Conservation (phyloP, 2,888 invertebrate genomes). For the Eumerus sabulonum region DNA sequence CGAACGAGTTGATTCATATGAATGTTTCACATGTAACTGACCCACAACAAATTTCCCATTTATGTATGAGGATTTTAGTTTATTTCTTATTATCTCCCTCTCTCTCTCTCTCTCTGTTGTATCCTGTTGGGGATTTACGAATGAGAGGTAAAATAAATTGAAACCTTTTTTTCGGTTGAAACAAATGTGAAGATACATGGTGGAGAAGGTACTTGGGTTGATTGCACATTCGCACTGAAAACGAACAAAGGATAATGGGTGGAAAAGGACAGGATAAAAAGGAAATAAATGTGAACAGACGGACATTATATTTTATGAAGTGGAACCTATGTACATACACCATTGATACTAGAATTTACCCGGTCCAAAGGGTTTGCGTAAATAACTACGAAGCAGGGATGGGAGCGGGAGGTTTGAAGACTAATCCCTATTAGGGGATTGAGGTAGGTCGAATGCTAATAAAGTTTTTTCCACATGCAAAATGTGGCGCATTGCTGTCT, state of each 20-base stretch:
- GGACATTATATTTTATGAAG: neutral
- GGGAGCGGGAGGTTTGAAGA: too few species aligned
- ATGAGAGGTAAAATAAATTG: neutral
- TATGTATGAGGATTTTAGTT: constrained; percentile 25
- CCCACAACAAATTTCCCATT: constrained; percentile 54
- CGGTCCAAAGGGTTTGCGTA: neutral
- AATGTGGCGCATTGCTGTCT: too few species aligned
- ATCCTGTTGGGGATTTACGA: too few species aligned
- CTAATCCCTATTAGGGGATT: too few species aligned
- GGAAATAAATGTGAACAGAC: neutral
- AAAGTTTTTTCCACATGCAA: too few species aligned
- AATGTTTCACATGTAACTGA: constrained; percentile 44
- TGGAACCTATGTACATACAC: neutral
- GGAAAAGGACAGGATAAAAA: constrained; percentile 10
- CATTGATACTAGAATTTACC: neutral
- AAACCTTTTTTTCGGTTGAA: constrained; percentile 13
- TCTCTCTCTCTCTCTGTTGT: too few species aligned
- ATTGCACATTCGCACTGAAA: constrained; percentile 2
- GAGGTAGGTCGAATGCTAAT: too few species aligned
- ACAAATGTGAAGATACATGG: constrained; percentile 8
- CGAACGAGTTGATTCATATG: constrained; percentile 50
- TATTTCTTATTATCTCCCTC: neutral
- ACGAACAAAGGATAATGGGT: neutral
- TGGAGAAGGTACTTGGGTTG: constrained; percentile 1
- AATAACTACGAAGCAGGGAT: too few species aligned